Base-by-base conservation (phyloP, 2,797 vertebrate genomes). In the Gastrophryne carolinensis region DNA sequence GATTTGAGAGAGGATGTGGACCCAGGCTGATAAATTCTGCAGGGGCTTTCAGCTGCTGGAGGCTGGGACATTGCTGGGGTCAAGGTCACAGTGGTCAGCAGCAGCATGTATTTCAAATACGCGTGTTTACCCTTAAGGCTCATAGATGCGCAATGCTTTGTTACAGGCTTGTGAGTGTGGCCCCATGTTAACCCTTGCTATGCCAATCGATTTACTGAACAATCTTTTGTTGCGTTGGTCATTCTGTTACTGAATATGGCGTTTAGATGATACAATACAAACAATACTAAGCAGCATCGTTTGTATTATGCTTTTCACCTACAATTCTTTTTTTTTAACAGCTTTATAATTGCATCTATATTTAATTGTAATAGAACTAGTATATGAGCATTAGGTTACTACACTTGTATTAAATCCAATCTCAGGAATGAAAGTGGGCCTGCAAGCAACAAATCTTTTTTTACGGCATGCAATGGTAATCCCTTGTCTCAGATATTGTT, bases 11-110 rank as follows among this genome's bases (percentile, higher is more conserved):
- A 47, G 61, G 80, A 30, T 72, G 75, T 82, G 72, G 78, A 61
- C 75, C 60, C 71, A 52, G 39, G 44, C 80, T 84, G 74, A 83
- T 83, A 83, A 86, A 81, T 83, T 61, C 83, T 50, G 26, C 29
- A 2, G 3, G 75, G 80, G 34, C 34, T 67, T 82, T 73, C 72
- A 78, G 32, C 67, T 79, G 69, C 82, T 83, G 32, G 53, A 83
- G 83, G 77, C 81, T 30, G 11, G 66, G 65, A 8, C 70, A 24
- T 81, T 81, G 71, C 69, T 29, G 9, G 34, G 72, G 68, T 85
- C 75, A 82, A 83, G 86, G 86, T 87, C 73, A 0, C 3, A 61
- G 69, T 29, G 29, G 74, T 81, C 72, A 68, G 58, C 68, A 66
- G 17, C 69, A 66, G 17, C 57, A 52, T 34, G 21, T 75, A 63